Evolutionary conservation across 1,140 invertebrate species (phyloP), one percentile per base, ranked within the genome.

Genomic region (Ceratosolen fusciceps): DNA sequence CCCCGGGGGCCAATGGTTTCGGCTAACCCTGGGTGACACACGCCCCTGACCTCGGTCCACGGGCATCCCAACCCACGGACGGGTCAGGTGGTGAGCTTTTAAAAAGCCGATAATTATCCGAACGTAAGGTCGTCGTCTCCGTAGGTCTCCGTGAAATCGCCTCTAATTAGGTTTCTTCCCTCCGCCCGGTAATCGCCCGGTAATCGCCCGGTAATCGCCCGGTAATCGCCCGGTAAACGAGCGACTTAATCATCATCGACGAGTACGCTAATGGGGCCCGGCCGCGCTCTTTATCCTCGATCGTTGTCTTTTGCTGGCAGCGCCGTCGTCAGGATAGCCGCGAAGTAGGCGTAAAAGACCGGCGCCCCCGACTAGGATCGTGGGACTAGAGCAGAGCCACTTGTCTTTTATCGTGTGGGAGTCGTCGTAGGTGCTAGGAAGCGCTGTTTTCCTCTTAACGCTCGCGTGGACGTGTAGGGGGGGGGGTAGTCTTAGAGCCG

Each of bases 151-250:
- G 70, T 79, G 70, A 54, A 79, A 79, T 79, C 58, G 77, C 39
- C 68, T 67, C 54, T 73, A 78, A 78, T 78, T 78, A 79, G 77
- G n/a, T 79, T 73, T 73, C 70, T 73, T 79, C 73, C 43, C 58
- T 79, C 58, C 49, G 21, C 29, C 21, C 26, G 56, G 26, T 62
- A 71, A 72, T 43, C 19, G 29, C 68, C 49, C 56, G n/a, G n/a
- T n/a, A n/a, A n/a, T n/a, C n/a, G n/a, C n/a, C n/a, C n/a, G n/a
- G n/a, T n/a, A n/a, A n/a, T n/a, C n/a, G n/a, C n/a, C n/a, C n/a
- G n/a, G n/a, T n/a, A n/a, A n/a, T n/a, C n/a, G n/a, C n/a, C n/a
- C n/a, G n/a, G n/a, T n/a, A n/a, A n/a, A n/a, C 70, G 70, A 79
- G 58, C 43, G 67, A 79, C 54, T 73, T 73, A 73, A 73, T 79